Evolutionary conservation across 2,113 vertebrate species (phyloP).

Genomic region (Rhinoptilus africanus): DNA sequence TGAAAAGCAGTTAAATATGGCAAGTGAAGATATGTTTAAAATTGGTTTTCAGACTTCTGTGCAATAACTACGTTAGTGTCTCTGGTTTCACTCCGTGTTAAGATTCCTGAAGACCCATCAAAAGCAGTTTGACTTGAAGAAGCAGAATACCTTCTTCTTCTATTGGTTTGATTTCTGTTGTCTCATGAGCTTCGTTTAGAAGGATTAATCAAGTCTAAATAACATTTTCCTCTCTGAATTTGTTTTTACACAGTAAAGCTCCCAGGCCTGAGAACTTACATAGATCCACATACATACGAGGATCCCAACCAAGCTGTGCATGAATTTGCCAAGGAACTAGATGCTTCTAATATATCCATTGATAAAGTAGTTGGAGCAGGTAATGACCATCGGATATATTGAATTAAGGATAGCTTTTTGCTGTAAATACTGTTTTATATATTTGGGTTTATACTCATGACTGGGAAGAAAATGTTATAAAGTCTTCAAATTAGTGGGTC

Average conservation of each 20-base stretch:
- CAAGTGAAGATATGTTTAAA: not conserved
- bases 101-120: not conserved
- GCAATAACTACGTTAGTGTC: not conserved
- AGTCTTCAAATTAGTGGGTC: not conserved
- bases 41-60: not conserved
- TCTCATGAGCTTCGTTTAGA: not conserved
- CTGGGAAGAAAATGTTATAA: not conserved
- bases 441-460: not conserved
- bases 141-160: not conserved
- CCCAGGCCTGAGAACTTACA: constrained; percentile 91
- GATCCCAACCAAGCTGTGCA: constrained; percentile 96
- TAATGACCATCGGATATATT: constrained; percentile 42
- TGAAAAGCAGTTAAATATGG: not conserved
- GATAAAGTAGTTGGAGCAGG: constrained; percentile 97
- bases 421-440: not conserved
- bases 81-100: not conserved
- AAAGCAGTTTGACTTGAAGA: not conserved
- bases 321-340: constrained; percentile 95
- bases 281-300: constrained; percentile 96
- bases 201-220: not conserved
- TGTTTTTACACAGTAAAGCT: constrained; percentile 85
- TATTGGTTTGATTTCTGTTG: not conserved
- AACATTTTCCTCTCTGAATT: not conserved
- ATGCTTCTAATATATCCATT: constrained; percentile 92
- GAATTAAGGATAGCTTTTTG: not conserved